These are phyloP conservation scores for Tringa solitaria DNA, from an alignment of 2,113 vertebrate genomes.

Conservation along the genomic window DNA sequence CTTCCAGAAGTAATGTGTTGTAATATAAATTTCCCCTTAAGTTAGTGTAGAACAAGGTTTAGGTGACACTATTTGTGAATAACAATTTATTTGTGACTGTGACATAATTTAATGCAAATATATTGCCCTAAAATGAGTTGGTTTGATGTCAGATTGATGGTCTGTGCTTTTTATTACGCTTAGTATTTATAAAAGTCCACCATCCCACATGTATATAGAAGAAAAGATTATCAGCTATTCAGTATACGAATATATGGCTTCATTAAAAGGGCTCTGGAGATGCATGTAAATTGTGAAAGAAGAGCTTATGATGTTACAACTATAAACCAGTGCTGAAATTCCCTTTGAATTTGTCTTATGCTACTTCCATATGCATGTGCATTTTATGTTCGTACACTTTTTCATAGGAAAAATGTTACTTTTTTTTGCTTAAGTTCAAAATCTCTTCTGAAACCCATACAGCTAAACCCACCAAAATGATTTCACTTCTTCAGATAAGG, in stretches of 20 bases:
- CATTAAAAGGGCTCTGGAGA: slow-evolving; percentile 54
- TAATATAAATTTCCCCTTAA: slow-evolving; percentile 6
- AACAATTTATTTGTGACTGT: slow-evolving; percentile 7
- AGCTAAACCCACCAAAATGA: background rate
- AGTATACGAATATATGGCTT: slow-evolving; percentile 34
- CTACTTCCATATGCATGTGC: background rate
- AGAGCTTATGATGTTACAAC: slow-evolving; percentile 42
- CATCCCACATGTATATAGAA: background rate
- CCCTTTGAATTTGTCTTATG: slow-evolving; percentile 49
- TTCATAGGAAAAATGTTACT: background rate
- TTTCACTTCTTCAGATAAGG: background rate
- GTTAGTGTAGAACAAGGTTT: background rate
- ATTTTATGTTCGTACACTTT: background rate
- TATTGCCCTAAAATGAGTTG: background rate
- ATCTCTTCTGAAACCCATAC: background rate
- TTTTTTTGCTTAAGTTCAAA: background rate
- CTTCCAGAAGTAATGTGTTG: background rate
- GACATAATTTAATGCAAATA: slow-evolving; percentile 17
- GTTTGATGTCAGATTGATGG: slow-evolving; percentile 21
- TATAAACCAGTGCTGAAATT: slow-evolving; percentile 48
- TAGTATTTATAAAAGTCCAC: slow-evolving; percentile 49
- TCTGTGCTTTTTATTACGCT: slow-evolving; percentile 43
- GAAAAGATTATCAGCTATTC: slow-evolving; percentile 64
- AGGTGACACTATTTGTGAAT: background rate
- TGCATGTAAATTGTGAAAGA: slow-evolving; percentile 47